phyloP scores from a whole-genome alignment of 2,888 invertebrate genomes.

The Oligia latruncula region DNA sequence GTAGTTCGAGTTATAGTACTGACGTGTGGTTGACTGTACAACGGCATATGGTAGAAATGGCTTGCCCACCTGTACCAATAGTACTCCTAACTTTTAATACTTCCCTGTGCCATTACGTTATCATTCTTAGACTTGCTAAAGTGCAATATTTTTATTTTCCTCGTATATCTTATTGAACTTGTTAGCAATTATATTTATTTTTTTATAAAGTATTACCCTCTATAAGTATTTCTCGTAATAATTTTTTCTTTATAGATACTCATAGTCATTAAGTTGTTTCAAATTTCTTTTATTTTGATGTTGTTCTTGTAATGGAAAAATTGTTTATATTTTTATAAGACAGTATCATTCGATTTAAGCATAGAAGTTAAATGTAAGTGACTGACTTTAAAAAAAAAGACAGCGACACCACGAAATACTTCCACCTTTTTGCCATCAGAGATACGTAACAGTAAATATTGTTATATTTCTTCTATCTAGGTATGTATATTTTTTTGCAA shows the following conservation, averaged over 20 bases:
- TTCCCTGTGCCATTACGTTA: constrained; percentile 79
- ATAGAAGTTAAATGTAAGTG: constrained; percentile 42
- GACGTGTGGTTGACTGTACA: constrained; percentile 8
- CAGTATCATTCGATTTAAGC: constrained; percentile 73
- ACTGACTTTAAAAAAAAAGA: constrained; percentile 33
- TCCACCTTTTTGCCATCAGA: constrained; percentile 34
- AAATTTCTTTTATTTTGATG: constrained; percentile 61
- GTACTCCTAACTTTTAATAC: constrained; percentile 65
- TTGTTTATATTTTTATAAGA: constrained; percentile 81
- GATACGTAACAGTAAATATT: constrained; percentile 38
- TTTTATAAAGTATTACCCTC: constrained; percentile 57
- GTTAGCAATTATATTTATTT: constrained; percentile 70
- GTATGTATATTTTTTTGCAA: constrained; percentile 37
- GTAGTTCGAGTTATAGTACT: constrained; percentile 6
- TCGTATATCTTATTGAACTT: constrained; percentile 36
- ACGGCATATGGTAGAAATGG: constrained; percentile 67
- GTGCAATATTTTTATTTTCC: constrained; percentile 65
- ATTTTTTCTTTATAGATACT: constrained; percentile 56
- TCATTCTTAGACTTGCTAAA: constrained; percentile 38
- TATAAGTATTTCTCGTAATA: constrained; percentile 51
- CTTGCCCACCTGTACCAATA: constrained; percentile 78
- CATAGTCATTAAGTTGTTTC: constrained; percentile 59
- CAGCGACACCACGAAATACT: constrained; percentile 35
- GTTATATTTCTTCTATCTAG: constrained; percentile 44
- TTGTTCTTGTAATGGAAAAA: constrained; percentile 68